phyloP scores from a whole-genome alignment of 1,140 invertebrate genomes.

The Vanessa atalanta region DNA sequence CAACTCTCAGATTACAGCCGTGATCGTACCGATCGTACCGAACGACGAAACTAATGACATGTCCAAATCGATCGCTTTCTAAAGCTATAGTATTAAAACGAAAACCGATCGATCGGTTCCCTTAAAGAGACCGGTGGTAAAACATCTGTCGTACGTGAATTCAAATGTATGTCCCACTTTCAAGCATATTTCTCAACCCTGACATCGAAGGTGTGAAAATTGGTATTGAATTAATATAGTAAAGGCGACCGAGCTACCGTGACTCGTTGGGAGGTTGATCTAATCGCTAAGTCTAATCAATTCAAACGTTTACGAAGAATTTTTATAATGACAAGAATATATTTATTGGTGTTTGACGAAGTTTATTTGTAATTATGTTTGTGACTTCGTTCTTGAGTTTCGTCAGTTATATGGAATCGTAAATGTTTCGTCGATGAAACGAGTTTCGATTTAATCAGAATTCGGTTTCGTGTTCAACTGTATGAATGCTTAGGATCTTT shows the following conservation, averaged over 20 bases:
- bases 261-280: neutral
- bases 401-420: neutral
- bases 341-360: neutral
- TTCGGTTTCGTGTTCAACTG: neutral
- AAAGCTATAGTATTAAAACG: neutral
- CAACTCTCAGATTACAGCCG: neutral
- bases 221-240: neutral
- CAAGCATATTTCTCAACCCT: conserved; percentile 17
- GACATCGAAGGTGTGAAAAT: conserved; percentile 24
- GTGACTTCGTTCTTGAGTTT: neutral
- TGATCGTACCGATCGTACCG: neutral
- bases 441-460: neutral
- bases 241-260: neutral
- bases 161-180: conserved; percentile 14
- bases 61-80: neutral
- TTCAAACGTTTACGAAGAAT: neutral
- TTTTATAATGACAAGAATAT: neutral
- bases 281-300: neutral
- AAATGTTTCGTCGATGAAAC: neutral
- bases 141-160: conserved; percentile 20
- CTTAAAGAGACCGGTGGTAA: conserved; percentile 12
- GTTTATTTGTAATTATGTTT: neutral
- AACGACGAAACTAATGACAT: neutral
- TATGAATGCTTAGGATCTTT: too few species aligned
- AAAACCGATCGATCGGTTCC: conserved; percentile 7